A percentile compares a stretch with the other conserved stretches of the same genome.
Conservation (phyloP, 2,113 vertebrate species). For the Ptychochromis oligacanthus region DNA sequence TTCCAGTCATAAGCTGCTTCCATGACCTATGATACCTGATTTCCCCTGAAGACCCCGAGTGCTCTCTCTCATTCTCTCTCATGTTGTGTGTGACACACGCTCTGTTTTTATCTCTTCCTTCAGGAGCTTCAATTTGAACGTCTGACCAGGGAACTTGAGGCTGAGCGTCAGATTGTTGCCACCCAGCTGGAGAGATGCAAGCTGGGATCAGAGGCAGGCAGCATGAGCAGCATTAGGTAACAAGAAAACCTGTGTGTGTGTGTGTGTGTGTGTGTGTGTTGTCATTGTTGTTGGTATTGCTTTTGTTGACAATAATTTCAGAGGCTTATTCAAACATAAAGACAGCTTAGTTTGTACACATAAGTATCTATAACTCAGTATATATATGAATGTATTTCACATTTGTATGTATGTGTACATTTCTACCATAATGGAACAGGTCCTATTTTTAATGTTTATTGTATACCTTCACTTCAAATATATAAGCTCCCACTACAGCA, state of each 20-base stretch:
- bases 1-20: slow-evolving; percentile 17
- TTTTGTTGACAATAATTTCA: no score
- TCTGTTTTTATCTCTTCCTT: slow-evolving; percentile 55
- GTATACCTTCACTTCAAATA: not conserved
- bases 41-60: not conserved
- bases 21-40: not conserved
- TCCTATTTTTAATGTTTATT: not conserved
- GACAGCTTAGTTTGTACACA: not conserved
- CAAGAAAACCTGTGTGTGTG: slow-evolving; percentile 6
- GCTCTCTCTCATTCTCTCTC: not conserved
- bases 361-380: not conserved
- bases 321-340: no score
- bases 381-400: not conserved
- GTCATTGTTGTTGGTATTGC: not conserved
- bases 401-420: not conserved
- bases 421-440: no score
- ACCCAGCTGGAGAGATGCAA: slow-evolving; percentile 99
- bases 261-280: not conserved
- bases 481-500: not conserved
- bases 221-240: slow-evolving; percentile 99
- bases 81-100: not conserved
- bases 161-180: slow-evolving; percentile 96
- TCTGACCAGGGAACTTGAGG: slow-evolving; percentile 96
- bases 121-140: slow-evolving; percentile 99
- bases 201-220: slow-evolving; percentile 95